Evolutionary conservation across 2,888 invertebrate genomes (phyloP).

Genomic region (Lasius fuliginosus): DNA sequence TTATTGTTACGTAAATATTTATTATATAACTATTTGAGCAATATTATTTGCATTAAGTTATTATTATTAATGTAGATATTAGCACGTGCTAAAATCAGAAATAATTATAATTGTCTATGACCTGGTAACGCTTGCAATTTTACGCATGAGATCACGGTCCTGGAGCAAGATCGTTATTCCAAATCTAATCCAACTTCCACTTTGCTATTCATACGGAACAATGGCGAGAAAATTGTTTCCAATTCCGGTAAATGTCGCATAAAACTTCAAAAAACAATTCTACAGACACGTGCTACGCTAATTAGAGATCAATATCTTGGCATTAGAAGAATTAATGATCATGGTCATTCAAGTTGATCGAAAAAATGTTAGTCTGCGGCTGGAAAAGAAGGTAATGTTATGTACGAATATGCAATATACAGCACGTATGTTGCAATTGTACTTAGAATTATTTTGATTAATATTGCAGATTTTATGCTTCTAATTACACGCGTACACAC

Average conservation of each 20-base stretch:
- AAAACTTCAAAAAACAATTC: slow-evolving; percentile 19
- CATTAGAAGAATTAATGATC: slow-evolving; percentile 21
- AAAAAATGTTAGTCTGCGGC: not conserved
- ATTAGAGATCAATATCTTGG: slow-evolving; percentile 16
- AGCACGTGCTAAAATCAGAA: not conserved
- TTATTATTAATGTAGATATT: slow-evolving; percentile 17
- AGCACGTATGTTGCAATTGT: not conserved
- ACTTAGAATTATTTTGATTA: slow-evolving; percentile 20
- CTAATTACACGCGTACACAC: too few relatives aligned
- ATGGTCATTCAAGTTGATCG: not conserved
- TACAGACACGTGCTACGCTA: slow-evolving; percentile 10
- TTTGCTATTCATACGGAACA: slow-evolving; percentile 51
- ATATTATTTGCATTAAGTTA: not conserved
- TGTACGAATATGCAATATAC: not conserved
- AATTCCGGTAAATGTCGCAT: slow-evolving; percentile 8
- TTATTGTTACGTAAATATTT: not conserved
- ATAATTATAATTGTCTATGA: not conserved
- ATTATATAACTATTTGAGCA: not conserved
- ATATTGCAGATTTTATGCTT: slow-evolving; percentile 24
- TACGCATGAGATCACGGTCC: slow-evolving; percentile 35
- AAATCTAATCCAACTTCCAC: slow-evolving; percentile 67
- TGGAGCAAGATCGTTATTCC: slow-evolving; percentile 57
- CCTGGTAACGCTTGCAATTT: slow-evolving; percentile 29
- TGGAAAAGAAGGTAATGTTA: slow-evolving; percentile 13
- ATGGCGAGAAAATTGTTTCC: slow-evolving; percentile 11